Conservation (phyloP, 2,113 vertebrate species). For the Pongo pygmaeus region DNA sequence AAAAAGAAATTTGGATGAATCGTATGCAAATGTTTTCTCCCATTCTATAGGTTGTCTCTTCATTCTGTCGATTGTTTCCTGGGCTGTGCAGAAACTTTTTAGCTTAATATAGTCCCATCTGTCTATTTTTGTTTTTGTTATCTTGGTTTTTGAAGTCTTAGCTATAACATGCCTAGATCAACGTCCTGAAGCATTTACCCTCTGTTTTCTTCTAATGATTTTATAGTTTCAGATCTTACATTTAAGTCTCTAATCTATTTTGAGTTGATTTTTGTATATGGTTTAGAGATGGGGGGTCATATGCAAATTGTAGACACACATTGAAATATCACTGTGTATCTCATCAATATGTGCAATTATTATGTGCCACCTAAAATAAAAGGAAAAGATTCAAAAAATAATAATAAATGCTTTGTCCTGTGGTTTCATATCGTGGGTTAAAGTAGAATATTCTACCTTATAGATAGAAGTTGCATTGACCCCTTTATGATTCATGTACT, state of each 20-base stretch:
- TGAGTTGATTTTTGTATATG: background rate
- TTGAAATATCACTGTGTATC: background rate
- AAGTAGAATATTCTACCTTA: background rate
- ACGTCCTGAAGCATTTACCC: background rate
- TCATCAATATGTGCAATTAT: background rate
- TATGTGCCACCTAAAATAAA: background rate
- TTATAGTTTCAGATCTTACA: background rate
- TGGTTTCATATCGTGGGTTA: background rate
- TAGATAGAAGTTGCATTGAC: too few species aligned
- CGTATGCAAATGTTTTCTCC: background rate
- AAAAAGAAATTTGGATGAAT: background rate
- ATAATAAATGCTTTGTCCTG: background rate
- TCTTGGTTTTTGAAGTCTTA: background rate
- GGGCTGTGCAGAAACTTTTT: background rate
- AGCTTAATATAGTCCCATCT: background rate
- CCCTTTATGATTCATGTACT: too few species aligned
- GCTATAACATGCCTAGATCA: background rate
- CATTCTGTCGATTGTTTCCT: background rate
- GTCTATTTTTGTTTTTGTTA: background rate
- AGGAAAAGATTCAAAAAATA: background rate
- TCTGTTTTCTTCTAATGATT: background rate
- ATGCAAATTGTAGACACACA: background rate
- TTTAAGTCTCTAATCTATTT: background rate
- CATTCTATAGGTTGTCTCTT: background rate
- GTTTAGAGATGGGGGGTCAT: background rate